Evolutionary conservation across 2,888 invertebrate genomes (phyloP).

Genomic region (Tribolium freemani): DNA sequence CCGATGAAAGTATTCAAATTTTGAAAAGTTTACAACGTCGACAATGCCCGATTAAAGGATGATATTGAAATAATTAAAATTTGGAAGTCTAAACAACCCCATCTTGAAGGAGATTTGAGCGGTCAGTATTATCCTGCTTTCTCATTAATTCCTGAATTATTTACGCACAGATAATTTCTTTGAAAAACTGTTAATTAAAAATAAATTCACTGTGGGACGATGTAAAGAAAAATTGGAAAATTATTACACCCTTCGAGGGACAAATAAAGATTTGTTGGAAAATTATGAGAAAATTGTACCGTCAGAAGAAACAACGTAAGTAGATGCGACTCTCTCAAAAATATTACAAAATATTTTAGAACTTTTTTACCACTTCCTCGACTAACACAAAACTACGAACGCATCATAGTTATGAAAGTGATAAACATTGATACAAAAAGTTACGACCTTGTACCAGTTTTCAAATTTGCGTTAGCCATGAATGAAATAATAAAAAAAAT

Average conservation of each 20-base stretch:
- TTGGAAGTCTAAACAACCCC: neutral
- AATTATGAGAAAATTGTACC: neutral
- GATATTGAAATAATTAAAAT: neutral
- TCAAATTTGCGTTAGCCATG: neutral
- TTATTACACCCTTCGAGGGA: conserved; percentile 2
- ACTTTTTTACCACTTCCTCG: neutral
- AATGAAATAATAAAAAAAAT: too few species aligned
- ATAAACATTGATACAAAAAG: neutral
- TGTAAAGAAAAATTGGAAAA: conserved; percentile 20
- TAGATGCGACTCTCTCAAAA: too few species aligned
- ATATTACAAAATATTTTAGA: neutral
- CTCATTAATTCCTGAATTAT: neutral
- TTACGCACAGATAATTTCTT: conserved; percentile 8
- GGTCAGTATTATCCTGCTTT: neutral
- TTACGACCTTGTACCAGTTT: neutral
- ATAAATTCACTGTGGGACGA: conserved; percentile 8
- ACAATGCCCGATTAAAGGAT: neutral
- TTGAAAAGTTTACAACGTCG: neutral
- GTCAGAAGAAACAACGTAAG: conserved; percentile 1
- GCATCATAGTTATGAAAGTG: neutral
- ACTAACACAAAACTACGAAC: conserved; percentile 1
- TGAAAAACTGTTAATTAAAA: conserved; percentile 8
- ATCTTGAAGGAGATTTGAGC: neutral
- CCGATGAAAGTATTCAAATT: neutral
- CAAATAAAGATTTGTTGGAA: neutral